Evolutionary conservation across 2,797 vertebrate genomes (phyloP), one percentile per base, ranked within the genome.

Genomic region (Simalia tracyae): DNA sequence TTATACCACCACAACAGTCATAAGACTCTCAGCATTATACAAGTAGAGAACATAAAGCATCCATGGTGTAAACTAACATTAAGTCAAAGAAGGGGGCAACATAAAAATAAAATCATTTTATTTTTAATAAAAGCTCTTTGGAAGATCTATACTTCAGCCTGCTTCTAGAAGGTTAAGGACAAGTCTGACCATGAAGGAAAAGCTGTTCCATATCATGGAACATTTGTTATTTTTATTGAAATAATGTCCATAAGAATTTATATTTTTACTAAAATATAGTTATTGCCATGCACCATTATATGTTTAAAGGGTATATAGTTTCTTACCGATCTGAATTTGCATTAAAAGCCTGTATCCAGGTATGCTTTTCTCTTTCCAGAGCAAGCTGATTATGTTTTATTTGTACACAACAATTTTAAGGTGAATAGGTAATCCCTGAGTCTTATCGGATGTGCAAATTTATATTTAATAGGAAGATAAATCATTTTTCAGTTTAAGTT

Each of bases 401-500:
- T 91, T 14, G n/a, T 91, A 1, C 61, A 86, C 15, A 54, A 36
- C 8, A 54, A 11, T 64, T 56, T 88, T 59, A 84, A 56, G 12
- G 12, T 56, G 22, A 81, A 14, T 31, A 81, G 26, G 5, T 24
- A 84, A 42, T 17, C 28, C 28, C 14, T 66, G 17, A 24, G 36
- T 24, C 31, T 76, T n/a, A 60, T n/a, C 17, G 19, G 42, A 42
- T 59, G 26, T 86, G 50, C 66, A 11, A 22, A 31, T 63, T 84
- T 59, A 14, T 22, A 66, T 88, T 85, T 66, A 42, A 88, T 66
- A 28, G 56, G 63, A 64, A 88, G 66, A 42, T 59, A 89, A 84
- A 60, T 50, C 61, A 89, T 36, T 46, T 36, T 91, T 42, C 1
- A 90, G 26, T 91, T 84, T 89, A 36, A 92, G 87, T 46, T 92